phyloP scores from a whole-genome alignment of 2,113 vertebrate species.

The Falcunculus frontatus region DNA sequence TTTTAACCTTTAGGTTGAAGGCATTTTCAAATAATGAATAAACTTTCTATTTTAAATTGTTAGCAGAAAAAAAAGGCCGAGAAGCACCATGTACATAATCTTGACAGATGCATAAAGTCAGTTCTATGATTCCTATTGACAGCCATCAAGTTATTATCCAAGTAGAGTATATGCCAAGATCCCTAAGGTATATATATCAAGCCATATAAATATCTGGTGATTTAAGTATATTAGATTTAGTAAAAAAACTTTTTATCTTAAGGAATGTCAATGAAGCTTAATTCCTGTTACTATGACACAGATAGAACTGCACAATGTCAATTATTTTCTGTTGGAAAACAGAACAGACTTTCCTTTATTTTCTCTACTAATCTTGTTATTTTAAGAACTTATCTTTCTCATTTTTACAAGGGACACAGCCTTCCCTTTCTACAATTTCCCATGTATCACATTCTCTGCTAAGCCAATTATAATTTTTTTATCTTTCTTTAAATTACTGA shows the following conservation, averaged over 20 bases:
- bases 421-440: neutral
- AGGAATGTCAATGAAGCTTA: neutral
- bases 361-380: neutral
- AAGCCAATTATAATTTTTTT: neutral
- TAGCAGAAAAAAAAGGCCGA: neutral
- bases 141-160: neutral
- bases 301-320: neutral
- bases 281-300: neutral
- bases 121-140: neutral
- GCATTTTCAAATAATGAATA: neutral
- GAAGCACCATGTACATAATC: neutral
- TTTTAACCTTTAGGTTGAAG: neutral
- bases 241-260: neutral
- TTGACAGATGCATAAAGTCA: neutral
- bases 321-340: neutral
- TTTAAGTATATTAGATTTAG: neutral
- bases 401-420: neutral
- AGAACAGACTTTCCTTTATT: neutral
- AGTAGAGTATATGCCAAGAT: neutral
- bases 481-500: neutral
- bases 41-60: neutral
- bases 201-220: neutral
- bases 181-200: neutral
- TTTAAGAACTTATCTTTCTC: neutral
- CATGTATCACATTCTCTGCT: neutral